Base-by-base conservation (phyloP, 2,797 vertebrate genomes). In the Sylvia borin region DNA sequence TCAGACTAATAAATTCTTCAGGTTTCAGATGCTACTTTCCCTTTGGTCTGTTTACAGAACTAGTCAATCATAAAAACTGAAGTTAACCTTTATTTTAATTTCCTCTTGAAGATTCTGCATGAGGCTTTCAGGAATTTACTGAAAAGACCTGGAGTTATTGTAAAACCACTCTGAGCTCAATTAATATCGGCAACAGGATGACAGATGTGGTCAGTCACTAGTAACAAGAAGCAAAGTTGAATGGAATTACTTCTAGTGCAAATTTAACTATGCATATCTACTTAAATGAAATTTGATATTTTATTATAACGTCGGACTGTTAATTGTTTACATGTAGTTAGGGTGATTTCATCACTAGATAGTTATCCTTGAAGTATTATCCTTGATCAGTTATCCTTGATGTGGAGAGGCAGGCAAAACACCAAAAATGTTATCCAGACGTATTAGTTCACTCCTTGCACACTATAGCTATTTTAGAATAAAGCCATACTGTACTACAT, bases 61-160 rank as follows among this genome's bases (percentile, higher is more conserved):
- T 45, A 97, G 86, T 64, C 76, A 95, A 50, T 83, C 76, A 61
- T 97, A 90, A 97, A 96, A 94, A 96, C 80, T 89, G 32, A 64
- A 77, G 93, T 97, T 97, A 97, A 97, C 95, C 90, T 97, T 97
- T 96, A 86, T 96, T 97, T 96, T 95, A 93, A 96, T 96, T 95
- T 50, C 16, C 31, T 60, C 64, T 75, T 24, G 38, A 78, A 67
- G 65, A 43, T 91, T 36, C 32, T 85, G 58, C 25, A 75, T 4
- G 34, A 43, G 34, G 60, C 43, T 58, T 79, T 94, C 67, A 91
- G 68, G 68, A 95, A 79, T 86, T 93, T 92, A 81, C 60, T 68
- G 70, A 26, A 42, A 77, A 9, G 34, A 85, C 31, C 60, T 71
- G 22, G 48, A 91, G 48, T 73, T 38, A 36, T 38, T 17, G 20